Conservation (phyloP, 1,140 invertebrate genomes). For the Sinonovacula constricta region DNA sequence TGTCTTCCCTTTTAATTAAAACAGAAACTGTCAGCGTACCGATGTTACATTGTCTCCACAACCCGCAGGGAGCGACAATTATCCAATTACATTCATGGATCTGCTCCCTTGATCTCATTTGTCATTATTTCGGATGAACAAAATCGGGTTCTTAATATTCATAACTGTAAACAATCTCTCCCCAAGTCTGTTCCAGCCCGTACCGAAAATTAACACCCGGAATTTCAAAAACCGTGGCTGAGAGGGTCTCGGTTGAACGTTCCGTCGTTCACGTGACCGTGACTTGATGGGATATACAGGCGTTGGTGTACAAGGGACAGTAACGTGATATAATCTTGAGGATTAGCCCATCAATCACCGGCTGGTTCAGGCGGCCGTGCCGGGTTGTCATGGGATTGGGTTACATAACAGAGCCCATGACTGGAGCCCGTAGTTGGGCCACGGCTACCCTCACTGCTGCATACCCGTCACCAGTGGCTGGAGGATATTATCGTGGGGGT, state of each 20-base stretch:
- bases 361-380: not conserved
- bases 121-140: not conserved
- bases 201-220: not conserved
- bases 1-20: not conserved
- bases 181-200: not conserved
- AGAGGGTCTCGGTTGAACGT: conserved; percentile 9
- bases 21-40: not conserved
- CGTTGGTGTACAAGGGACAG: not conserved
- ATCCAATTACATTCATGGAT: not conserved
- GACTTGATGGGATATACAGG: conserved; percentile 32
- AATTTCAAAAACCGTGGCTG: not conserved
- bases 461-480: too few relatives aligned
- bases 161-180: not conserved
- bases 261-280: conserved; percentile 11
- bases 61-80: not conserved
- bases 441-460: not conserved
- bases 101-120: not conserved
- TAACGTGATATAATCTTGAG: conserved; percentile 23
- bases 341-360: conserved; percentile 25
- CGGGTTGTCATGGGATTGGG: not conserved
- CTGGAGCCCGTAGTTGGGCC: not conserved
- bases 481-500: not conserved
- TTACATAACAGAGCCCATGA: conserved; percentile 21
- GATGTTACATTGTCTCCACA: not conserved
- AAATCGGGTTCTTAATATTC: not conserved